phyloP scores from a whole-genome alignment of 2,113 vertebrate species.

The Dicerorhinus sumatrensis region DNA sequence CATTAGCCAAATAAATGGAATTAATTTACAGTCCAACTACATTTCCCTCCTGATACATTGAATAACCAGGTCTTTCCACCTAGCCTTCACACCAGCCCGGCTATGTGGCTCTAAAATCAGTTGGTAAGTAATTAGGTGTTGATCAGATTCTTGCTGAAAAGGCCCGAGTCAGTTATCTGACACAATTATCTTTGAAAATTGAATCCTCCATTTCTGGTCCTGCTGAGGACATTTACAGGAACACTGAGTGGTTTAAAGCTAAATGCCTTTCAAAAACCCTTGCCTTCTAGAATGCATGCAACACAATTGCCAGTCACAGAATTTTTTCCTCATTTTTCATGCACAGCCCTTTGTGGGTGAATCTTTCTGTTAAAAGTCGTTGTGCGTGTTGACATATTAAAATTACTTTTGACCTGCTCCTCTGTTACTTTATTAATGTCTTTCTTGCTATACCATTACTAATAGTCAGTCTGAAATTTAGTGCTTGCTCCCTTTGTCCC shows the following conservation, averaged over 20 bases:
- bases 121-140: conserved; percentile 95
- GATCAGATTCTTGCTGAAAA: conserved; percentile 95
- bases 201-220: conserved; percentile 86
- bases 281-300: conserved; percentile 74
- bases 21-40: conserved; percentile 85
- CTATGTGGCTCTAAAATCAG: conserved; percentile 87
- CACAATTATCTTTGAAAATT: conserved; percentile 94
- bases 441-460: conserved; percentile 63
- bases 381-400: conserved; percentile 53
- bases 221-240: conserved; percentile 87
- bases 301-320: conserved; percentile 64
- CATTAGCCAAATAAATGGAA: conserved; percentile 88
- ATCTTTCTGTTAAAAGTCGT: conserved; percentile 56
- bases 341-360: conserved; percentile 55
- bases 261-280: conserved; percentile 87
- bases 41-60: conserved; percentile 75
- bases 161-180: conserved; percentile 91
- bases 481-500: conserved; percentile 34
- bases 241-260: conserved; percentile 81
- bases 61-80: conserved; percentile 80
- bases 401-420: conserved; percentile 67
- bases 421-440: conserved; percentile 72
- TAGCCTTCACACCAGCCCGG: conserved; percentile 81
- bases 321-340: conserved; percentile 54
- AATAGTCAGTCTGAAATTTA: conserved; percentile 59